These are phyloP conservation scores for Megatriorchis doriae DNA, from an alignment of 2,113 vertebrate species.

Conservation along the genomic window DNA sequence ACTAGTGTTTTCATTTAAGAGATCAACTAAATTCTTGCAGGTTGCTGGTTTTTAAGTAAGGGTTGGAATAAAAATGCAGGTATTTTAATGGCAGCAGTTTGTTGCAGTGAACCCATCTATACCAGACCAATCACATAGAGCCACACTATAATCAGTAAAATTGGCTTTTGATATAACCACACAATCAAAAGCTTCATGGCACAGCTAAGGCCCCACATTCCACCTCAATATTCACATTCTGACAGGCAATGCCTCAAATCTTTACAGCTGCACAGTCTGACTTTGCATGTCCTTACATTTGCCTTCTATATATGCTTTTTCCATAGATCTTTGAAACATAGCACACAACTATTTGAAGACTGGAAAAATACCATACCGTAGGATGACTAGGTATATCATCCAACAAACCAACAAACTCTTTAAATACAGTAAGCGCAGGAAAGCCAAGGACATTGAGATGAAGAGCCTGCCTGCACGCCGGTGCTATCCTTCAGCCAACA, in stretches of 20 bases:
- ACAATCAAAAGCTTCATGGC: background rate
- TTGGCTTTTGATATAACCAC: background rate
- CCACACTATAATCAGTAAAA: background rate
- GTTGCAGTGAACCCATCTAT: background rate
- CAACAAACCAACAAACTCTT: background rate
- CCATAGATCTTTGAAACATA: background rate
- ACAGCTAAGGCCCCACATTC: background rate
- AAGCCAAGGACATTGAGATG: rapidly evolving
- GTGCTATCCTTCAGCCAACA: background rate
- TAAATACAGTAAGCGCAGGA: rapidly evolving
- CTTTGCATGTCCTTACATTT: background rate
- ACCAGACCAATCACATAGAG: background rate
- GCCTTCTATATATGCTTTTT: background rate
- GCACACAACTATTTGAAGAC: background rate
- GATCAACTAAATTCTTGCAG: too few relatives aligned
- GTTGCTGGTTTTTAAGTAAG: background rate
- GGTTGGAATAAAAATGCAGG: background rate
- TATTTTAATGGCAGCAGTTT: background rate
- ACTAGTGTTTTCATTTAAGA: background rate
- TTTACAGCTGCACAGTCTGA: background rate
- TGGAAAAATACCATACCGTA: background rate
- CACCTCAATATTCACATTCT: background rate
- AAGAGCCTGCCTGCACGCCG: background rate
- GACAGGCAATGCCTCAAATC: background rate
- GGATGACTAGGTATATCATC: too few relatives aligned